phyloP scores from a whole-genome alignment of 1,140 invertebrate genomes.

The Oryzaephilus surinamensis region DNA sequence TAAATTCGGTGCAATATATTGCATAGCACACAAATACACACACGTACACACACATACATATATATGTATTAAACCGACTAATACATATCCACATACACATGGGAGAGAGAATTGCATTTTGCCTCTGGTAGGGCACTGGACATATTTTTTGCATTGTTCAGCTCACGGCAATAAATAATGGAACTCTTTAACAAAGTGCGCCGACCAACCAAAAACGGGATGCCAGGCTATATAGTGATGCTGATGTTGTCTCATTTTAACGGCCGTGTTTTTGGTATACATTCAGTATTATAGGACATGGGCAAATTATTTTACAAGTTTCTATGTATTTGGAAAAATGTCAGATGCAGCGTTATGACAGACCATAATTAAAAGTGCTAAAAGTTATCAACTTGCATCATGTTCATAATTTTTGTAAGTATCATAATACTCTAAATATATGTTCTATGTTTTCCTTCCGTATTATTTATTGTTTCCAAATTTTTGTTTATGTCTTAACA shows the following conservation, averaged over 20 bases:
- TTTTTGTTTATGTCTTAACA: no score
- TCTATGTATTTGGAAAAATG: slow-evolving; percentile 23
- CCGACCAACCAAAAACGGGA: slow-evolving; percentile 20
- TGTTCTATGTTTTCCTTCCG: no score
- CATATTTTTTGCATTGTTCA: slow-evolving; percentile 33
- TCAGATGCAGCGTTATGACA: no score
- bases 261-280: slow-evolving; percentile 17
- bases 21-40: slow-evolving; percentile 17
- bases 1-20: slow-evolving; percentile 30
- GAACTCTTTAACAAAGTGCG: slow-evolving; percentile 31
- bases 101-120: slow-evolving; percentile 22
- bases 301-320: slow-evolving; percentile 24
- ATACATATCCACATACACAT: neutral
- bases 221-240: no score
- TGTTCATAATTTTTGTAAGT: no score
- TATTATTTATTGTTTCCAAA: no score
- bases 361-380: no score
- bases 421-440: no score
- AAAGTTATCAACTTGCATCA: no score
- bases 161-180: slow-evolving; percentile 29
- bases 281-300: slow-evolving; percentile 10
- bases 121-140: slow-evolving; percentile 26
- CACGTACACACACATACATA: no score
- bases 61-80: slow-evolving; percentile 7
- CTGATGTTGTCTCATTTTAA: slow-evolving; percentile 13